These are phyloP conservation scores for Altica lythri DNA, from an alignment of 2,888 invertebrate genomes.

Conservation along the genomic window DNA sequence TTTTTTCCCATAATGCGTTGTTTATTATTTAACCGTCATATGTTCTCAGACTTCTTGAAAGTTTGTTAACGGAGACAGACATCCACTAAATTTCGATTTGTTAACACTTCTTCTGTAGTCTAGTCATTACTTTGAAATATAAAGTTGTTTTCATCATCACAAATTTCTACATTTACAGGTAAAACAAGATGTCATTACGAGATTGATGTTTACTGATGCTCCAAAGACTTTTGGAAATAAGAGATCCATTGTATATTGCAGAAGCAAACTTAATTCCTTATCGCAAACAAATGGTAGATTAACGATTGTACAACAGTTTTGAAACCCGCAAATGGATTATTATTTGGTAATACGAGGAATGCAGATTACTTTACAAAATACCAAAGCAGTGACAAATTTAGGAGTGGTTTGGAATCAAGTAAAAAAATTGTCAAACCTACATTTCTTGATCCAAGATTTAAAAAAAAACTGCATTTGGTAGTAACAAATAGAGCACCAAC, in stretches of 20 bases:
- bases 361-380: slow-evolving; percentile 26
- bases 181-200: slow-evolving; percentile 40
- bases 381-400: slow-evolving; percentile 8
- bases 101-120: no score
- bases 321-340: slow-evolving; percentile 21
- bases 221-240: slow-evolving; percentile 17
- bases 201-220: slow-evolving; percentile 37
- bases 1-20: no score
- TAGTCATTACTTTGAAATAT: no score
- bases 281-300: slow-evolving; percentile 27
- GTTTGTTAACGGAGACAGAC: no score
- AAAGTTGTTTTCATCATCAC: no score
- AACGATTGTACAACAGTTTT: slow-evolving; percentile 24
- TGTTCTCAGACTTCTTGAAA: no score
- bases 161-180: slow-evolving; percentile 40
- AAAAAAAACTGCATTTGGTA: slow-evolving; percentile 37
- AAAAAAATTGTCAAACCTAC: slow-evolving; percentile 32
- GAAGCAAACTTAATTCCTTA: slow-evolving; percentile 24
- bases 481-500: slow-evolving; percentile 33
- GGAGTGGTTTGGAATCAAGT: slow-evolving; percentile 24
- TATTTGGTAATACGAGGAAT: slow-evolving; percentile 37
- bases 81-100: no score
- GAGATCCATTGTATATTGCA: slow-evolving; percentile 20
- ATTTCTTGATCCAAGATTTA: slow-evolving; percentile 39
- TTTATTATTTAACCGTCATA: no score